Evolutionary conservation across 2,888 invertebrate genomes (phyloP).

Genomic region (Notocelia uddmanniana): DNA sequence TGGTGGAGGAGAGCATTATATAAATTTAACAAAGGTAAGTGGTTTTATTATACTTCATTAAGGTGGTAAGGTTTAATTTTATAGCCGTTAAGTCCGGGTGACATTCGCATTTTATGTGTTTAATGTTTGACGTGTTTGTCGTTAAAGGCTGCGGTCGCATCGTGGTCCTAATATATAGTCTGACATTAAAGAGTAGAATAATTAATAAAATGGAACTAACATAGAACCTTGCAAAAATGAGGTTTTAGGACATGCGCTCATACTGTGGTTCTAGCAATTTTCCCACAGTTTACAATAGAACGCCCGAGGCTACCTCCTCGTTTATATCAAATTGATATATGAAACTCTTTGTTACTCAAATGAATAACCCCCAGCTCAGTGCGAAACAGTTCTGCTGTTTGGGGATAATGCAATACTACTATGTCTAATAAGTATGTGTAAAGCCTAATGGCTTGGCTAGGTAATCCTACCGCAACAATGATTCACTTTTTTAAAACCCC

Average conservation of each 20-base stretch:
- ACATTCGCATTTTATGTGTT: constrained; percentile 3
- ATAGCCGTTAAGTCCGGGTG: neutral
- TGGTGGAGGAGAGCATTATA: constrained; percentile 81
- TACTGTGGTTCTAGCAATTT: neutral
- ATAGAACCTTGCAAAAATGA: too few species aligned
- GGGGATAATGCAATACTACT: too few species aligned
- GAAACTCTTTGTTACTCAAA: neutral
- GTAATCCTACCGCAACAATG: too few species aligned
- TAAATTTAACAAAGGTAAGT: constrained; percentile 67
- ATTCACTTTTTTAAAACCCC: too few species aligned
- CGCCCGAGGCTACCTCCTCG: neutral
- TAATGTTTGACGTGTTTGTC: constrained; percentile 12
- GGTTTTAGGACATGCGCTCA: constrained; percentile 18
- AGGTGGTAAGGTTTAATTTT: constrained; percentile 13
- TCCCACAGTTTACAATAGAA: neutral
- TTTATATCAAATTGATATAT: neutral
- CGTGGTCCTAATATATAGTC: neutral
- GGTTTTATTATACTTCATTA: neutral
- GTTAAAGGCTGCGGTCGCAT: constrained; percentile 1
- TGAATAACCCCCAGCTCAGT: neutral
- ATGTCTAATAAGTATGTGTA: too few species aligned
- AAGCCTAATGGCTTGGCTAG: too few species aligned
- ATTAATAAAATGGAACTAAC: too few species aligned
- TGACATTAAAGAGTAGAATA: too few species aligned
- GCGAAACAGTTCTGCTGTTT: too few species aligned